Percentiles rank a stretch among this genome's conserved stretches.
These are phyloP conservation scores for Nemoura dubitans DNA, from an alignment of 2,888 invertebrate genomes.

Conservation along the genomic window DNA sequence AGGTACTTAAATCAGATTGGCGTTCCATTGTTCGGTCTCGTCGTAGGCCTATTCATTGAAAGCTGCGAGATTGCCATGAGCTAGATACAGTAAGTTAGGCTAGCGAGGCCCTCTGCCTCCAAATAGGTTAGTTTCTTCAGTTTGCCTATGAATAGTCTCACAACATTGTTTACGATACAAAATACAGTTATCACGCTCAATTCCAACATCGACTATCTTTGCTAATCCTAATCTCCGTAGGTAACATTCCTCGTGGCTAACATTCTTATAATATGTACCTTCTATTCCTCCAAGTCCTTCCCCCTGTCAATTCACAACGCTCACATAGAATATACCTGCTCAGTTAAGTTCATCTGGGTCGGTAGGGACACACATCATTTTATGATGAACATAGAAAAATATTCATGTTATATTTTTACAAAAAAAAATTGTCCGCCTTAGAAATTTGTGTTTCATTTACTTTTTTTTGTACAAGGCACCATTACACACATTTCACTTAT, in stretches of 20 bases:
- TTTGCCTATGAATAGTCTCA: slow-evolving; percentile 19
- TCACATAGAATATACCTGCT: slow-evolving; percentile 48
- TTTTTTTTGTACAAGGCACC: slow-evolving; percentile 62
- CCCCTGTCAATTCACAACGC: slow-evolving; percentile 44
- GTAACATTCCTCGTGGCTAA: slow-evolving; percentile 44
- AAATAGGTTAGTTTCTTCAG: slow-evolving; percentile 22
- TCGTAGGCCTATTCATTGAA: slow-evolving; percentile 21
- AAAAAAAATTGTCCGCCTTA: slow-evolving; percentile 73
- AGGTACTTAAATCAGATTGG: background rate
- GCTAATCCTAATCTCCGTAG: slow-evolving; percentile 39
- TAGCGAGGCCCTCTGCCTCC: slow-evolving; percentile 15
- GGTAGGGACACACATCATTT: slow-evolving; percentile 46
- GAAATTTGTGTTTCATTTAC: slow-evolving; percentile 63
- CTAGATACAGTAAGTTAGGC: slow-evolving; percentile 14
- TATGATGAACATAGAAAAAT: slow-evolving; percentile 72
- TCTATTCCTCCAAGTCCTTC: slow-evolving; percentile 42
- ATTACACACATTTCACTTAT: slow-evolving; percentile 56
- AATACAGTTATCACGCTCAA: slow-evolving; percentile 49
- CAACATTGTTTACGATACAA: slow-evolving; percentile 43
- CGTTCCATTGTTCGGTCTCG: slow-evolving; percentile 3
- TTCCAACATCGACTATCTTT: slow-evolving; percentile 42
- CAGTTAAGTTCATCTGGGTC: slow-evolving; percentile 25
- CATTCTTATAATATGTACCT: slow-evolving; percentile 49
- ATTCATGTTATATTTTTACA: slow-evolving; percentile 72
- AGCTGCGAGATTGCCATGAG: slow-evolving; percentile 27